Evolutionary conservation across 2,113 vertebrate species (phyloP), one percentile per base, ranked within the genome.

Genomic region (Dicrurus megarhynchus): DNA sequence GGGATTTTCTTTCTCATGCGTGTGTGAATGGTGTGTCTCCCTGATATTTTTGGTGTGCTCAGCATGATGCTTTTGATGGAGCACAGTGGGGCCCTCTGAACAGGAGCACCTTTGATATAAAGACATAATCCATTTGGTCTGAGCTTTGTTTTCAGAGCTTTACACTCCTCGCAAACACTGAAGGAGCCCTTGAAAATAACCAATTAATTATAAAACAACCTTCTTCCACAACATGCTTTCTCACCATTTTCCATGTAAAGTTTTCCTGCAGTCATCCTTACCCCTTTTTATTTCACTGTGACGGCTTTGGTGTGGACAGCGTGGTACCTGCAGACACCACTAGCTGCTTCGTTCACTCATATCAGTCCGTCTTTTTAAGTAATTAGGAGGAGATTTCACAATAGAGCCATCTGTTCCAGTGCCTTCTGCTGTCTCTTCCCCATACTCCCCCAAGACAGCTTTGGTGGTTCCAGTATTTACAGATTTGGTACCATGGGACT

Each of bases 381-480:
- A 60, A 85, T 96, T 89, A 89, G 42, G 41, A 90, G 53, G 49
- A 84, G 30, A 78, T 81, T 71, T 93, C 59, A 81, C 90, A 79
- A 35, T 11, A 60, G 22, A 76, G 37, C 87, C 96, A 92, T 92
- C 91, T 96, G 81, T 87, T 94, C 71, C 71, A 24, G 16, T 56
- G 68, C 49, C 32, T 81, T 52, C 26, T 61, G 24, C 55, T 90
- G 56, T 16, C 63, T 63, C 32, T 76, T 75, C 55, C 30, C 47
- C 80, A 81, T 71, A 68, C 32, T 83, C 70, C 56, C 61, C 22
- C 0, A 23, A 87, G 94, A 69, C 27, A 55, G 11, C 23, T 61
- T 41, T 77, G 84, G 53, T 70, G 55, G 69, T 67, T 42, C 73
- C 65, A 77, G 27, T 53, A 46, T 78, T 90, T 82, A 77, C 24